Percentiles rank a stretch among this genome's conserved stretches.
These are phyloP conservation scores for Dermolepida albohirtum DNA, from an alignment of 2,888 invertebrate genomes.

Conservation along the genomic window DNA sequence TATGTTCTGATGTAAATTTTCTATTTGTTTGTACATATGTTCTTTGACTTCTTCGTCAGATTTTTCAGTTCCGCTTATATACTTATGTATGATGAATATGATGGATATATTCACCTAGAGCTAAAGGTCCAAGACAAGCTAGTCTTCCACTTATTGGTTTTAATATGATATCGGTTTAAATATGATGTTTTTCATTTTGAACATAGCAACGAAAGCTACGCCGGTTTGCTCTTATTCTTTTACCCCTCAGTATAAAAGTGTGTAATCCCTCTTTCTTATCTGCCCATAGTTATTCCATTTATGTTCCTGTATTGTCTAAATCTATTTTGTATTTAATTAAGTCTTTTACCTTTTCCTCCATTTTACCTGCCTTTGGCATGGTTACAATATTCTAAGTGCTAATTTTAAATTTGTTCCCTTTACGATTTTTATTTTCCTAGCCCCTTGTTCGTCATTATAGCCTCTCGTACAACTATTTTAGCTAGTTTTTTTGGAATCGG, in stretches of 20 bases:
- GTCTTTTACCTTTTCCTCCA: constrained; percentile 42
- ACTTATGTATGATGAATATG: too few relatives aligned
- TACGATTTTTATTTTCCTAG: too few relatives aligned
- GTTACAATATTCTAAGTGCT: too few relatives aligned
- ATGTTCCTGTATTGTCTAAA: constrained; percentile 44
- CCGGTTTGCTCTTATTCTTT: constrained; percentile 44
- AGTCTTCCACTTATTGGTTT: constrained; percentile 42
- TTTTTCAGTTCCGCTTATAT: constrained; percentile 32
- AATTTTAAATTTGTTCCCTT: too few relatives aligned
- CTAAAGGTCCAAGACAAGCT: constrained; percentile 31
- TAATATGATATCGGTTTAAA: constrained; percentile 40
- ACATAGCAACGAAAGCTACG: constrained; percentile 42
- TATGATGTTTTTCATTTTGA: constrained; percentile 32
- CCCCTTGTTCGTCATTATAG: too few relatives aligned
- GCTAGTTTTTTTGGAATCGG: too few relatives aligned
- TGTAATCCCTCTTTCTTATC: constrained; percentile 41
- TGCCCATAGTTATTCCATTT: constrained; percentile 42
- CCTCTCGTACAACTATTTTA: too few relatives aligned
- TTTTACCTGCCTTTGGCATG: constrained; percentile 42
- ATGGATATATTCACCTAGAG: too few relatives aligned
- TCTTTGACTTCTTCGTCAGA: constrained; percentile 21
- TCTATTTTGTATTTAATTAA: constrained; percentile 39
- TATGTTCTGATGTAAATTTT: neutral
- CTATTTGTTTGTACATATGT: constrained; percentile 20
- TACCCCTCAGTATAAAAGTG: constrained; percentile 43